These are phyloP conservation scores for Cassiopea xamachana DNA, from an alignment of 30 jellyfish, hydroid and myxozoan genomes.

Conservation along the genomic window DNA sequence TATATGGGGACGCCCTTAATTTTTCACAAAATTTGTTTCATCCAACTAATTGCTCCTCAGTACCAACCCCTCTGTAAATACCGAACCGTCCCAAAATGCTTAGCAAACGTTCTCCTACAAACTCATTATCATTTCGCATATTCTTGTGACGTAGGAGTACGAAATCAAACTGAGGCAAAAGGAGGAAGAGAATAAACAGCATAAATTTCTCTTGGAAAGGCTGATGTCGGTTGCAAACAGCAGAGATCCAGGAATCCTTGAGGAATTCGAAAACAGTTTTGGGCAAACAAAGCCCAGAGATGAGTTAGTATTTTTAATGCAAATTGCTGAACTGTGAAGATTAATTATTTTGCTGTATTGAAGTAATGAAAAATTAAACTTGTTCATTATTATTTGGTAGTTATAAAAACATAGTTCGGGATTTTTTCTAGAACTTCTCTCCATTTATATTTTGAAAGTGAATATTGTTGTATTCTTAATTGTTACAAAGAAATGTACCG, in stretches of 20 bases:
- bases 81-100: neutral
- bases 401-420: too few relatives aligned
- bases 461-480: too few relatives aligned
- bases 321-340: too few relatives aligned
- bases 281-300: conserved; percentile 19
- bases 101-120: neutral
- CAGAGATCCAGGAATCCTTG: conserved; percentile 76
- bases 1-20: too few relatives aligned
- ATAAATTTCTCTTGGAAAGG: conserved; percentile 83
- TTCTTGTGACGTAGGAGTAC: conserved; percentile 22
- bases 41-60: too few relatives aligned
- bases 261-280: conserved; percentile 83
- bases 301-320: conserved; percentile 36
- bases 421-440: too few relatives aligned
- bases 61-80: too few relatives aligned
- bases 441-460: too few relatives aligned
- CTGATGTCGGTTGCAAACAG: conserved; percentile 74
- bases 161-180: conserved; percentile 71
- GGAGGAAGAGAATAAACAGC: conserved; percentile 87
- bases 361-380: too few relatives aligned
- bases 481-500: neutral
- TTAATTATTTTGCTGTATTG: too few relatives aligned
- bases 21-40: too few relatives aligned
- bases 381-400: too few relatives aligned
- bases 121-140: neutral